These are phyloP conservation scores for Artemisiospiza belli DNA, from an alignment of 2,113 vertebrate genomes.

Conservation along the genomic window DNA sequence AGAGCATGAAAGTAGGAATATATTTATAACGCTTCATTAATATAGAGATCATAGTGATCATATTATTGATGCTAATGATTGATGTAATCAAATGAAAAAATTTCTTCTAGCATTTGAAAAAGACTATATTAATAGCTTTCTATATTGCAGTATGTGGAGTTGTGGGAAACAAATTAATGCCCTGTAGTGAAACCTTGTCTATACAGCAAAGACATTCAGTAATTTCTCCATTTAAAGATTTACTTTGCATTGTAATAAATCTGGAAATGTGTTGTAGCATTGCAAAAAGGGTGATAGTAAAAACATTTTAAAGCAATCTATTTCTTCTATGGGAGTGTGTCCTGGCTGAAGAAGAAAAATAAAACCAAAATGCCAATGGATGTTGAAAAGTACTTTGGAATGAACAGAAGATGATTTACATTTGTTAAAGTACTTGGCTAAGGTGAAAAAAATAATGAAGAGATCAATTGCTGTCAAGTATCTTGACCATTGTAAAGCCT, in stretches of 20 bases:
- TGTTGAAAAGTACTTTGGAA: not conserved
- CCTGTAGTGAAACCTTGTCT: conserved; percentile 19
- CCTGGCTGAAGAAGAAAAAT: not conserved
- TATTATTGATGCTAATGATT: conserved; percentile 3
- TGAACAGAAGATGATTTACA: not conserved
- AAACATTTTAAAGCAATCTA: not conserved
- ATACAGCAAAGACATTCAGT: conserved; percentile 10
- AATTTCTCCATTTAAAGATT: conserved; percentile 33
- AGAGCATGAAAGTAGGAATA: not conserved
- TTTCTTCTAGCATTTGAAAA: conserved; percentile 45
- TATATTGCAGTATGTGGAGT: not conserved
- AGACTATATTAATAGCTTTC: conserved; percentile 23
- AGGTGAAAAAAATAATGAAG: not conserved
- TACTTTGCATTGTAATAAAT: not conserved
- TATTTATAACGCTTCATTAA: conserved; percentile 30
- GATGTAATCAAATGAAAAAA: conserved; percentile 60
- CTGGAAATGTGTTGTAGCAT: not conserved
- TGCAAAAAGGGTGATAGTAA: not conserved
- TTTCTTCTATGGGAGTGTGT: not conserved
- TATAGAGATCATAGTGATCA: conserved; percentile 18
- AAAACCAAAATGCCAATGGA: not conserved
- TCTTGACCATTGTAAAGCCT: not conserved
- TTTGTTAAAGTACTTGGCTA: not conserved
- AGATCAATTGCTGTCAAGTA: not conserved
- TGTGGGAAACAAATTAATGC: conserved; percentile 34